These are phyloP conservation scores for Drosophila subsilvestris DNA, from an alignment of 2,888 invertebrate species.

Conservation along the genomic window DNA sequence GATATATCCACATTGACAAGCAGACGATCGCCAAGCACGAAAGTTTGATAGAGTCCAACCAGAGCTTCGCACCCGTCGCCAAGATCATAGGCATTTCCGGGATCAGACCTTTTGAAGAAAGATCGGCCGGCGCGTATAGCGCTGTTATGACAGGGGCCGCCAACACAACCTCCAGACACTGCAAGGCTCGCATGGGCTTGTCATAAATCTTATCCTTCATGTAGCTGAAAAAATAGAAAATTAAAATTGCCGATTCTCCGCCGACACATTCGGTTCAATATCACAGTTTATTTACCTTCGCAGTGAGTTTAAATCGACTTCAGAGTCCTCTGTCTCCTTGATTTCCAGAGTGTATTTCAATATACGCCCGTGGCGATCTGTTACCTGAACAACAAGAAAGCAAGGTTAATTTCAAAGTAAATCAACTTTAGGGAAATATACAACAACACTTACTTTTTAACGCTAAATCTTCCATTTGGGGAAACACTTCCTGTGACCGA, in stretches of 20 bases:
- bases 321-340: slow-evolving; percentile 69
- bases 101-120: slow-evolving; percentile 87
- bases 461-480: too few relatives aligned
- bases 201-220: slow-evolving; percentile 77
- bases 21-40: slow-evolving; percentile 94
- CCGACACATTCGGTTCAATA: background rate
- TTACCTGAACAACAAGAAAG: slow-evolving; percentile 58
- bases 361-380: slow-evolving; percentile 57
- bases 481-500: too few relatives aligned
- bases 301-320: slow-evolving; percentile 75
- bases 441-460: slow-evolving; percentile 62
- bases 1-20: slow-evolving; percentile 96
- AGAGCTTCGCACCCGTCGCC: slow-evolving; percentile 95
- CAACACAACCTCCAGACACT: slow-evolving; percentile 88
- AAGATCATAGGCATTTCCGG: slow-evolving; percentile 84
- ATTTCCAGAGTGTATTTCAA: slow-evolving; percentile 71
- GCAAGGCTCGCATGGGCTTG: slow-evolving; percentile 84
- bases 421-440: background rate
- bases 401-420: background rate
- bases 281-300: slow-evolving; percentile 63
- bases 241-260: background rate
- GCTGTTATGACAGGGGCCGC: slow-evolving; percentile 84
- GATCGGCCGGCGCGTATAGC: slow-evolving; percentile 86
- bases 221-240: slow-evolving; percentile 67
- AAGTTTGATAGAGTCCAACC: slow-evolving; percentile 96